Conservation (phyloP, 2,113 vertebrate genomes). For the Ophthalmolycus amberensis region DNA sequence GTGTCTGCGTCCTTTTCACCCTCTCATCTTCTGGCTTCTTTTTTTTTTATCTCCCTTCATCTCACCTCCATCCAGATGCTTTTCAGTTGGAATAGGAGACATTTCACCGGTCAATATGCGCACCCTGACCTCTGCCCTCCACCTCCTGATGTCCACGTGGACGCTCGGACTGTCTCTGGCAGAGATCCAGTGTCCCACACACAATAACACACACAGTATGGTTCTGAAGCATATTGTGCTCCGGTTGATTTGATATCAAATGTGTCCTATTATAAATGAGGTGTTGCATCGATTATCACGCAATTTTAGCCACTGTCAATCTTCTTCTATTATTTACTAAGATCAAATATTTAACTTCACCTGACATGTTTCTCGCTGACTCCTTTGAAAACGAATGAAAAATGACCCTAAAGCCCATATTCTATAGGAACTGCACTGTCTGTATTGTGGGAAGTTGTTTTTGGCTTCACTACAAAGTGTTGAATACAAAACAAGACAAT, state of each 20-base stretch:
- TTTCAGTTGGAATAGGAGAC: neutral
- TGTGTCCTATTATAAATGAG: no score
- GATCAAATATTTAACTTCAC: neutral
- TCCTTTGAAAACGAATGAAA: neutral
- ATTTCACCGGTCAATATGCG: neutral
- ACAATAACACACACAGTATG: no score
- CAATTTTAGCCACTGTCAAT: neutral
- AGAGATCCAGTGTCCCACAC: neutral
- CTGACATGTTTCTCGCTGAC: neutral
- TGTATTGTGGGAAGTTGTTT: neutral
- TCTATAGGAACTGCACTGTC: neutral
- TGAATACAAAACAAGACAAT: neutral
- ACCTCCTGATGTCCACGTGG: no score
- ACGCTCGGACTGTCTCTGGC: conserved; percentile 4
- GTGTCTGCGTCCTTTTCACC: neutral
- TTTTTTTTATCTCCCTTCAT: neutral
- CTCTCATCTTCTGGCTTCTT: neutral
- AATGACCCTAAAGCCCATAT: neutral
- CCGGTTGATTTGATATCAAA: no score
- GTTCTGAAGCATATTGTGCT: no score
- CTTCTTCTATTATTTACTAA: neutral
- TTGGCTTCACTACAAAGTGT: neutral
- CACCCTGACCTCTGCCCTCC: neutral
- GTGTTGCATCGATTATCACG: neutral
- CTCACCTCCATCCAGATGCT: neutral